A percentile compares a stretch with the other conserved stretches of the same genome.
phyloP scores from a whole-genome alignment of 2,113 vertebrate species.

The Pseudorectes ferrugineus region DNA sequence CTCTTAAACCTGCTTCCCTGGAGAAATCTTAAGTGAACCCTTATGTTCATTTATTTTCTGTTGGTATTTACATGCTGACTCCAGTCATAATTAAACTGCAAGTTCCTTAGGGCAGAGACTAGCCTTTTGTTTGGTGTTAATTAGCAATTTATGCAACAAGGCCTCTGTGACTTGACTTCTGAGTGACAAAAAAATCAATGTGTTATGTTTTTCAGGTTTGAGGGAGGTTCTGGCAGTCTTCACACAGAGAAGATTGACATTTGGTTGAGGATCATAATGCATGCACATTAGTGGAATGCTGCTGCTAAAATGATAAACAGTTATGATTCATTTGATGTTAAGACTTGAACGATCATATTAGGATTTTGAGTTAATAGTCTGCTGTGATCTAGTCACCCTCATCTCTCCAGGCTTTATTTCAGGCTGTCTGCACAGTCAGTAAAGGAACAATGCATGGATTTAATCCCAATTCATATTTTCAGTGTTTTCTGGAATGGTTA shows the following conservation, averaged over 20 bases:
- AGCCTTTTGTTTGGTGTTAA: constrained; percentile 36
- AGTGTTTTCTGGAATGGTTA: neutral
- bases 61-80: constrained; percentile 12
- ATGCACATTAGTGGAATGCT: neutral
- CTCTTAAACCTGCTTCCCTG: constrained; percentile 11
- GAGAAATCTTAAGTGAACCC: constrained; percentile 33
- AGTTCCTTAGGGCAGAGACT: constrained; percentile 37
- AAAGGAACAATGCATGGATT: neutral
- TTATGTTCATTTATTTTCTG: constrained; percentile 26
- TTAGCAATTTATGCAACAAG: constrained; percentile 48
- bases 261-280: neutral
- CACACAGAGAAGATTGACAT: neutral
- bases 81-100: constrained; percentile 32
- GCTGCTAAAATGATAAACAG: constrained; percentile 11
- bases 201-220: constrained; percentile 9
- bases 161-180: neutral
- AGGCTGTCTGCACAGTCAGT: neutral
- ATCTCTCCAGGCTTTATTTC: neutral
- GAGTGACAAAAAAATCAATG: neutral
- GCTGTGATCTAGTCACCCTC: neutral
- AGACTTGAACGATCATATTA: neutral
- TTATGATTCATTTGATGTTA: neutral
- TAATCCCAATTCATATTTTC: neutral
- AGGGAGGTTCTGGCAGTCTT: neutral
- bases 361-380: neutral